These are phyloP conservation scores for Lithobates pipiens DNA, from an alignment of 2,797 vertebrate species.

Conservation along the genomic window DNA sequence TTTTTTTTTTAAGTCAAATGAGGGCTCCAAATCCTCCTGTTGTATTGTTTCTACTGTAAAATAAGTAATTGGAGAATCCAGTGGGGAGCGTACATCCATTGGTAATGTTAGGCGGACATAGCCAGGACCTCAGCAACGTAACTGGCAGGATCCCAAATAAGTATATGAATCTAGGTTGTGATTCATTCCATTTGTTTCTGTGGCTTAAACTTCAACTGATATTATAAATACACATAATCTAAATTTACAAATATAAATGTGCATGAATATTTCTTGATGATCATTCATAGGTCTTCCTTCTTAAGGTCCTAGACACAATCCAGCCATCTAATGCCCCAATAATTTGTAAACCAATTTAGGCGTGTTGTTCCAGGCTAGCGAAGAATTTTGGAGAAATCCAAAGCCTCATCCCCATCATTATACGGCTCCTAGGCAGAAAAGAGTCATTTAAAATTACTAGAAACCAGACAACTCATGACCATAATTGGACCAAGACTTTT, in stretches of 20 bases:
- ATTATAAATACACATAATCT: too few species aligned
- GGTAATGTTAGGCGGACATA: too few species aligned
- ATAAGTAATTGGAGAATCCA: too few species aligned
- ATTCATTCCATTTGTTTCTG: too few species aligned
- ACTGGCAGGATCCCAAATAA: too few species aligned
- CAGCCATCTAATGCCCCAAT: background rate
- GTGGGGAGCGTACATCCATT: too few species aligned
- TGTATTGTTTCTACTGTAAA: too few species aligned
- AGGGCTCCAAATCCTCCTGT: too few species aligned
- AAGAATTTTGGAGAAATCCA: conserved; percentile 6
- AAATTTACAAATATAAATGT: background rate
- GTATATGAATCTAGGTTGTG: too few species aligned
- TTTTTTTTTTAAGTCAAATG: too few species aligned
- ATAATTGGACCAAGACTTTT: background rate
- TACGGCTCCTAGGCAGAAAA: conserved; percentile 10
- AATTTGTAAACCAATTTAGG: background rate
- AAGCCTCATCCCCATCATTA: background rate
- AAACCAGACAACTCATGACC: background rate
- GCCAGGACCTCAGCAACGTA: too few species aligned
- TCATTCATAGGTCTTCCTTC: background rate
- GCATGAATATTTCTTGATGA: background rate
- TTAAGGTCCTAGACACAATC: background rate
- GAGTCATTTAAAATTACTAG: background rate
- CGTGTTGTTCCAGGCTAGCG: background rate
- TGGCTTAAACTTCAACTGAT: too few species aligned